Evolutionary conservation across 1,140 invertebrate genomes (phyloP).

Genomic region (Melitaea cinxia): DNA sequence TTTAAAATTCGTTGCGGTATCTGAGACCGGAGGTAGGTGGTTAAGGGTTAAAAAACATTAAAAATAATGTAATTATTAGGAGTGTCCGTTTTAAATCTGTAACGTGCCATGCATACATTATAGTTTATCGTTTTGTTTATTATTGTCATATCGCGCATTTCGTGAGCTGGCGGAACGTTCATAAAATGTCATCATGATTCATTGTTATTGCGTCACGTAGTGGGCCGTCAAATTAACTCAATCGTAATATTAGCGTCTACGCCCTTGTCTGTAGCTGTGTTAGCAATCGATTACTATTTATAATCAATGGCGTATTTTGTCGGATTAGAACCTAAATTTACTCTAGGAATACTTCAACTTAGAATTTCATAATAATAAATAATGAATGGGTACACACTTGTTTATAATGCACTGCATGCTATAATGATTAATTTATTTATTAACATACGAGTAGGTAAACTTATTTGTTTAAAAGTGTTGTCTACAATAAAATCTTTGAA

Average conservation of each 20-base stretch:
- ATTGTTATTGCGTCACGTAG: conserved; percentile 63
- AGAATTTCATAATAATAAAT: conserved; percentile 27
- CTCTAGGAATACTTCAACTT: not conserved
- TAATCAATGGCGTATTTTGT: conserved; percentile 14
- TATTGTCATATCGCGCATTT: conserved; percentile 24
- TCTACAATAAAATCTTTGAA: too few species aligned
- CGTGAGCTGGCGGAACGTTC: conserved; percentile 34
- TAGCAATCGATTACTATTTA: conserved; percentile 64
- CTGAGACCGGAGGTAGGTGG: too few species aligned
- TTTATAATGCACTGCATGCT: too few species aligned
- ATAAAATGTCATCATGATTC: conserved; percentile 57
- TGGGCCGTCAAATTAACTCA: conserved; percentile 61
- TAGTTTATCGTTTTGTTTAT: conserved; percentile 31
- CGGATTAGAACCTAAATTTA: not conserved
- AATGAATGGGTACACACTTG: too few species aligned
- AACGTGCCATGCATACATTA: not conserved
- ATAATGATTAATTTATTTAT: too few species aligned
- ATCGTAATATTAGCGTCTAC: conserved; percentile 51
- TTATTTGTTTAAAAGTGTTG: too few species aligned
- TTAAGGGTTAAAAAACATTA: too few species aligned
- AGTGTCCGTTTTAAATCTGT: too few species aligned
- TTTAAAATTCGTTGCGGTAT: too few species aligned
- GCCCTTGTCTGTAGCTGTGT: conserved; percentile 59
- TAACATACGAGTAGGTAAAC: too few species aligned
- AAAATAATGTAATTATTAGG: too few species aligned